These are phyloP conservation scores for Drosophila kuntzei DNA, from an alignment of 2,888 invertebrate genomes.

Conservation along the genomic window DNA sequence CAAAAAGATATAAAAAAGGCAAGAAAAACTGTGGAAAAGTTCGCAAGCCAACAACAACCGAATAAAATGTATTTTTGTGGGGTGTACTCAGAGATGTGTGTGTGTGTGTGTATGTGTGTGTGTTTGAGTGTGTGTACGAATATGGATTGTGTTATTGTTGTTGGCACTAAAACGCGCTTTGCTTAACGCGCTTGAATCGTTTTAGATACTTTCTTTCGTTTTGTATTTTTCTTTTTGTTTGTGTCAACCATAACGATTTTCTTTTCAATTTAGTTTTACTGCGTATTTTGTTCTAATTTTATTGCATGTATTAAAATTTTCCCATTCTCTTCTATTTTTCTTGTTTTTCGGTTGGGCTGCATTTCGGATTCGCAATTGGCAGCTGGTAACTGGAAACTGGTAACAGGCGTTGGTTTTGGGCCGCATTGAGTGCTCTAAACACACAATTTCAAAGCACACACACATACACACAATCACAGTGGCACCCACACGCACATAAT, in stretches of 20 bases:
- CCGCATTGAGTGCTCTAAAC: slow-evolving; percentile 61
- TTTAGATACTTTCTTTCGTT: slow-evolving; percentile 51
- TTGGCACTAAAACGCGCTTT: slow-evolving; percentile 75
- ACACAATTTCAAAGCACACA: slow-evolving; percentile 65
- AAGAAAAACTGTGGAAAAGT: slow-evolving; percentile 65
- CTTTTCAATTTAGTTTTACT: slow-evolving; percentile 81
- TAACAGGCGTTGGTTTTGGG: slow-evolving; percentile 12
- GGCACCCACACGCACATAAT: slow-evolving; percentile 50
- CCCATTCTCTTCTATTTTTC: neutral
- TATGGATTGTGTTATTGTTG: slow-evolving; percentile 39
- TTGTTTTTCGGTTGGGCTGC: slow-evolving; percentile 29
- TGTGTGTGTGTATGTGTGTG: slow-evolving; percentile 26
- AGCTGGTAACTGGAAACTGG: slow-evolving; percentile 13
- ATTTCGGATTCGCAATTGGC: slow-evolving; percentile 16
- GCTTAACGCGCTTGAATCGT: slow-evolving; percentile 75
- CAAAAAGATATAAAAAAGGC: slow-evolving; percentile 40
- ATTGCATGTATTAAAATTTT: slow-evolving; percentile 75
- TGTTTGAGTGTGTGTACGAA: slow-evolving; percentile 28
- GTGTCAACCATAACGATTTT: slow-evolving; percentile 77
- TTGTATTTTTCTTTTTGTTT: slow-evolving; percentile 42
- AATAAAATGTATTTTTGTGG: slow-evolving; percentile 65
- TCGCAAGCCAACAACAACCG: slow-evolving; percentile 76
- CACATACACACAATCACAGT: neutral
- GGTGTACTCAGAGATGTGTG: slow-evolving; percentile 14
- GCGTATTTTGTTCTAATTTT: slow-evolving; percentile 79